These are phyloP conservation scores for Planococcus citri DNA, from an alignment of 1,140 invertebrate genomes.

Conservation along the genomic window DNA sequence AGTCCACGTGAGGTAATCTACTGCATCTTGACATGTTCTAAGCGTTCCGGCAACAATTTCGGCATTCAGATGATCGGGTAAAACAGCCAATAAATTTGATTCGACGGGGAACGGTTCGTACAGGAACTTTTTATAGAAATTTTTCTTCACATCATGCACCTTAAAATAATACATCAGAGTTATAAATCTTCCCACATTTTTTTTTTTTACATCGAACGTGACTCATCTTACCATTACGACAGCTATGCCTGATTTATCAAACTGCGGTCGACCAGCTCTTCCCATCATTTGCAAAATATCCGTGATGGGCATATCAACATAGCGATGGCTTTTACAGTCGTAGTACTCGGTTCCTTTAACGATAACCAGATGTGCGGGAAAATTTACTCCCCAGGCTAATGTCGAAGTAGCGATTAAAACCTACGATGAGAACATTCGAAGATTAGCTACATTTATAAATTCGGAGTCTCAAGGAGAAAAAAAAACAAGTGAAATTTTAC, in stretches of 20 bases:
- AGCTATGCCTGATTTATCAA: constrained; percentile 87
- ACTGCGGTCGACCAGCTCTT: constrained; percentile 89
- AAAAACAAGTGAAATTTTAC: constrained; percentile 36
- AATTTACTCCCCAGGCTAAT: constrained; percentile 97
- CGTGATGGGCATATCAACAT: constrained; percentile 99
- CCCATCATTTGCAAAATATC: constrained; percentile 99
- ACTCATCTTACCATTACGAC: constrained; percentile 79
- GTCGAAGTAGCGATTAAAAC: constrained; percentile 95
- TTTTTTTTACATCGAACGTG: too few relatives aligned
- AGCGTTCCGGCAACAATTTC: constrained; percentile 80
- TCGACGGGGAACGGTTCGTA: constrained; percentile 99
- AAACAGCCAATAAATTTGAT: constrained; percentile 76
- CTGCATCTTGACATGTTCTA: constrained; percentile 76
- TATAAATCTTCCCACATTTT: too few relatives aligned
- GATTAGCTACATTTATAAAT: background rate
- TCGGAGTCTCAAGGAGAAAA: too few relatives aligned
- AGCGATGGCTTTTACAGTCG: constrained; percentile 90
- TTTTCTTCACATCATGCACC: constrained; percentile 94
- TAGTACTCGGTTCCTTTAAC: constrained; percentile 92
- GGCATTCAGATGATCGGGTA: constrained; percentile 95
- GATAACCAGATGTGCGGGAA: constrained; percentile 84
- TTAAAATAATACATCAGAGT: constrained; percentile 25
- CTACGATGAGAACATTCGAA: constrained; percentile 36
- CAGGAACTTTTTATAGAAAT: constrained; percentile 98
- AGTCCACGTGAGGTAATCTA: constrained; percentile 97